Conservation (phyloP, 2,797 vertebrate species). For the Thamnophis elegans region DNA sequence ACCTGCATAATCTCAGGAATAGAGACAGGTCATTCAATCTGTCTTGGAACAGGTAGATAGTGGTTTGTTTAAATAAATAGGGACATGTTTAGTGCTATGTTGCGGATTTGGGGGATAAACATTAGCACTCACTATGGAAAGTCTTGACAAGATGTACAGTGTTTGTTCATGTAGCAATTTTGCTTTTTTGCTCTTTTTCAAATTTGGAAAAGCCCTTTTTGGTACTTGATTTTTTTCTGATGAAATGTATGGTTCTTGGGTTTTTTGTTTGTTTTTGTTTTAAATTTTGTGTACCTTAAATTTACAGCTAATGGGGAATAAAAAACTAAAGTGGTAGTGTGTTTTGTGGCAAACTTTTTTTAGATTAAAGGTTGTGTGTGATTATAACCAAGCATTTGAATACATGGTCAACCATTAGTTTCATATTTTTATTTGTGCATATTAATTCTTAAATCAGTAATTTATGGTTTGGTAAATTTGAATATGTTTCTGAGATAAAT, state of each 20-base stretch:
- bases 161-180: slow-evolving; percentile 61
- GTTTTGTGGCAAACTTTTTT: slow-evolving; percentile 64
- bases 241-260: slow-evolving; percentile 75
- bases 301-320: slow-evolving; percentile 66
- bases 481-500: slow-evolving; percentile 33
- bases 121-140: slow-evolving; percentile 26
- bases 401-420: slow-evolving; percentile 33
- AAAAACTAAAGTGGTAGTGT: slow-evolving; percentile 63
- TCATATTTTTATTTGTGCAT: slow-evolving; percentile 20
- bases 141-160: slow-evolving; percentile 28
- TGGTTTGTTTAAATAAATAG: slow-evolving; percentile 48
- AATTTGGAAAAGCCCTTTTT: slow-evolving; percentile 70
- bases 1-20: background rate
- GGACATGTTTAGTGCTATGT: slow-evolving; percentile 38
- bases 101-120: slow-evolving; percentile 17
- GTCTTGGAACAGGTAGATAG: slow-evolving; percentile 1
- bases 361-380: slow-evolving; percentile 45
- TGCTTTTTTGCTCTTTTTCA: slow-evolving; percentile 38
- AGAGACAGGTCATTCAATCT: slow-evolving; percentile 28
- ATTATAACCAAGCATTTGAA: slow-evolving; percentile 42
- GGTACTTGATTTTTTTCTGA: slow-evolving; percentile 86
- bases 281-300: slow-evolving; percentile 33
- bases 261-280: slow-evolving; percentile 30
- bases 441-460: slow-evolving; percentile 44
- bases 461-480: slow-evolving; percentile 35